A percentile compares a stretch with the other conserved stretches of the same genome.
phyloP scores from a whole-genome alignment of 2,113 vertebrate species.

The Nycticryphes semicollaris region DNA sequence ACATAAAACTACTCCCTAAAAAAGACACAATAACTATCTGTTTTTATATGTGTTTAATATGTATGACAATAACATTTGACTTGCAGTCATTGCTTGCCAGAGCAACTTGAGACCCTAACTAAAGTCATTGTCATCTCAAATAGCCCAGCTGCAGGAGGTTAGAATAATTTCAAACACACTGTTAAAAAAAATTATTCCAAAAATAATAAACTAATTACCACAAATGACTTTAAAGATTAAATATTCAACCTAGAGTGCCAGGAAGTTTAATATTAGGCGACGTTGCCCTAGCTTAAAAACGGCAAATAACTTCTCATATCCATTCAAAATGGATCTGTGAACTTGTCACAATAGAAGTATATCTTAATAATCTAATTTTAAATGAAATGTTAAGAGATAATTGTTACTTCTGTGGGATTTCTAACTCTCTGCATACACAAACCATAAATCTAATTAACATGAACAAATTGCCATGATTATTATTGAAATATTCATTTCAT shows the following conservation, averaged over 20 bases:
- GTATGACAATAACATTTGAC: neutral
- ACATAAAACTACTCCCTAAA: neutral
- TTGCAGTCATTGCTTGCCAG: neutral
- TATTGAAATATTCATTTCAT: constrained; percentile 36
- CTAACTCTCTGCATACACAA: neutral
- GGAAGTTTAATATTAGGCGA: neutral
- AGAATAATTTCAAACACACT: neutral
- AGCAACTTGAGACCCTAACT: neutral
- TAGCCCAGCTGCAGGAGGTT: neutral
- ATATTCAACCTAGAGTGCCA: neutral
- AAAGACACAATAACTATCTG: neutral
- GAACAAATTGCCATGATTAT: constrained; percentile 11
- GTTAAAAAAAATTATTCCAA: neutral
- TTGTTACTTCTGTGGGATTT: constrained; percentile 30
- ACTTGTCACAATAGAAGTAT: neutral
- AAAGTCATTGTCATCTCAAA: neutral
- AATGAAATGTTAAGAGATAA: constrained; percentile 12
- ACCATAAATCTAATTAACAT: constrained; percentile 7
- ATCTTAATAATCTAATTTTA: constrained; percentile 7
- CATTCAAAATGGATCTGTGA: neutral
- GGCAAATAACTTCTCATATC: neutral
- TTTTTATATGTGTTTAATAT: neutral
- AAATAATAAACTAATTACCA: constrained; percentile 8
- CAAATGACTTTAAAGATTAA: neutral
- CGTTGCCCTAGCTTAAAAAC: neutral